Base-by-base conservation (phyloP, 1,140 invertebrate genomes). In the Lordiphosa stackelbergi region DNA sequence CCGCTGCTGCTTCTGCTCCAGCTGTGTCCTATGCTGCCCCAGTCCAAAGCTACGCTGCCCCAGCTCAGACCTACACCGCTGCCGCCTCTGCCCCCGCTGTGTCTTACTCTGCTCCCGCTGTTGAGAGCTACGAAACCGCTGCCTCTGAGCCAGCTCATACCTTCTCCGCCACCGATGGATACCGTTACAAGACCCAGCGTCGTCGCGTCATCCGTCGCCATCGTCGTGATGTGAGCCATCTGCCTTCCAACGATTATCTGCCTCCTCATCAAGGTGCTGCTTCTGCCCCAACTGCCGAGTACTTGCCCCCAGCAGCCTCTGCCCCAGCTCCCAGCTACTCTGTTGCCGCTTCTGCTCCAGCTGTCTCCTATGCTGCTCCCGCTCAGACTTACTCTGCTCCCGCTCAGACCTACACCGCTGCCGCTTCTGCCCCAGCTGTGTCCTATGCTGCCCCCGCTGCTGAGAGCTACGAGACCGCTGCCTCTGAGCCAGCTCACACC, bases 151-250 rank as follows among this genome's bases (percentile, higher is more conserved):
- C 74, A 12, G 74, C 74, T 22, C 81, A 85, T 59, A 70, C 42
- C 51, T 85, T 66, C 72, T 85, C 81, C 2, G 53, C 74, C n/a
- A 41, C 7, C 24, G 83, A 85, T 53, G 83, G 83, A 12, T 85
- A 85, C 69, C 78, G 79, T 22, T 85, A 85, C 72, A 85, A 85
- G 63, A 85, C 74, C 59, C 68, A 77, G 24, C 66, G 66, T 53
- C 73, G 73, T 49, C 54, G 62, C 13, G 77, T 79, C 11, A 37
- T 66, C 22, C 69, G 81, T 46, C 85, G 79, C 31, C 69, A 73
- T 28, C 84, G 78, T 69, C 85, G 79, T 73, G 79, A 64, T 71
- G 72, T 69, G 51, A 73, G 69, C 77, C 65, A 81, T 16, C 61
- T 81, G 51, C 73, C 70, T 7, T 73, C 81, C 71, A 85, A 66